Evolutionary conservation across 2,888 invertebrate genomes (phyloP).

Genomic region (Tryphoninae sp.): DNA sequence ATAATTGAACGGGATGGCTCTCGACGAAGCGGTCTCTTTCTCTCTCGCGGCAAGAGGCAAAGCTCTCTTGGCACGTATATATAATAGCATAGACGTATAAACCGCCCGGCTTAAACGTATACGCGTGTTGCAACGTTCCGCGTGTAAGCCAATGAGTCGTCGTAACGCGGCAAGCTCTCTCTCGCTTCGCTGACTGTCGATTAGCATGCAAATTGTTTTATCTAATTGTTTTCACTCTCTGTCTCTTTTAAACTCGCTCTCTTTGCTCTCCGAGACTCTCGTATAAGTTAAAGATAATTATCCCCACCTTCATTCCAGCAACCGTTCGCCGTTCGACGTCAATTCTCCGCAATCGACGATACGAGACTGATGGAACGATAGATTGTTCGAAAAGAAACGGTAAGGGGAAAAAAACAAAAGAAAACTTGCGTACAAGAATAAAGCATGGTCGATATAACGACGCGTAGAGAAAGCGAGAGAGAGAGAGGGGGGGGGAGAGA

Average conservation of each 20-base stretch:
- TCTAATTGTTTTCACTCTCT: slow-evolving; percentile 66
- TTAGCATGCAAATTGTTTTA: slow-evolving; percentile 69
- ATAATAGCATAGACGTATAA: not conserved
- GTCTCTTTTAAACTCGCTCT: slow-evolving; percentile 35
- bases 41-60: slow-evolving; percentile 27
- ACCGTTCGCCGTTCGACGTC: slow-evolving; percentile 25
- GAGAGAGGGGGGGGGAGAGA: slow-evolving; percentile 19
- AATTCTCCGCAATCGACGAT: slow-evolving; percentile 51
- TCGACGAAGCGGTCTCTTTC: slow-evolving; percentile 50
- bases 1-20: slow-evolving; percentile 64
- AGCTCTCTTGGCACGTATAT: slow-evolving; percentile 29
- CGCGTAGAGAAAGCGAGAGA: slow-evolving; percentile 14
- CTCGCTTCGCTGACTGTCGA: slow-evolving; percentile 55
- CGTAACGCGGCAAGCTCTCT: slow-evolving; percentile 11
- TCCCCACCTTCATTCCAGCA: slow-evolving; percentile 22
- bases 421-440: not conserved
- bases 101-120: slow-evolving; percentile 5
- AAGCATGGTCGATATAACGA: slow-evolving; percentile 45
- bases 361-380: not conserved
- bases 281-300: slow-evolving; percentile 59
- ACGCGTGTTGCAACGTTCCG: slow-evolving; percentile 1
- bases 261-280: slow-evolving; percentile 16
- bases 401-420: too few relatives aligned
- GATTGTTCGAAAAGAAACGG: slow-evolving; percentile 1
- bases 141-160: slow-evolving; percentile 6